Evolutionary conservation across 2,113 vertebrate genomes (phyloP), one percentile per base, ranked within the genome.

Genomic region (Lanius ludovicianus): DNA sequence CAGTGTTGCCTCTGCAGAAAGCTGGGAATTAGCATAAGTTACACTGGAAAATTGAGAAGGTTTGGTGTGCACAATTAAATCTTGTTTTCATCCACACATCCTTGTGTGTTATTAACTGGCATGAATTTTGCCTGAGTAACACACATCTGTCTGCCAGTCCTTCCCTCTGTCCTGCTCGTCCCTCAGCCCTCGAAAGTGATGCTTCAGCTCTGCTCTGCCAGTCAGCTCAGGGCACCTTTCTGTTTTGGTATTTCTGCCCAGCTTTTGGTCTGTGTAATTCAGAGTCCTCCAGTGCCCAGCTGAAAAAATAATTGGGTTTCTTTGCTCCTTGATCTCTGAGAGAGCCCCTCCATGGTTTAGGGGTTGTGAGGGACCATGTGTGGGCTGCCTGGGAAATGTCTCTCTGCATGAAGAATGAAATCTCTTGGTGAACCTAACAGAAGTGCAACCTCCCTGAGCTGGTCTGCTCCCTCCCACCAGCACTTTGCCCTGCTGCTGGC

Each of bases 1-100:
- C 69, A 81, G 27, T 1, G 0, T 96, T 96, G 75, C 69, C 83
- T 96, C 86, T 94, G 76, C 16, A 7, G 92, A 53, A 82, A 74
- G 50, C 88, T 93, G 92, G 92, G 86, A 93, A 84, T 56, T 87
- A 89, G 76, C 93, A 16, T 57, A 93, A 95, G 79, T 97, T 96
- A 90, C 47, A 2, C 3, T 68, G 94, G 59, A 47, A 85, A 82
- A 65, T 44, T 90, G 92, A 89, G 90, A 91, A 95, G 96, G 81
- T 84, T 90, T 93, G 93, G 88, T 11, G 2, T 84, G 90, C 39
- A 27, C 93, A 87, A 74, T 97, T 96, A 96, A 95, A 92, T 96
- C 91, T 87, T 95, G 91, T 96, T 97, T 95, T 95, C 94, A 96
- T 94, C 94, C 79, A 39, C 93, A 39, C 93, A 96, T 90, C 73